Percentiles rank a stretch among this genome's conserved stretches.
phyloP scores from a whole-genome alignment of 2,113 vertebrate genomes.

The Atractosteus spatula region DNA sequence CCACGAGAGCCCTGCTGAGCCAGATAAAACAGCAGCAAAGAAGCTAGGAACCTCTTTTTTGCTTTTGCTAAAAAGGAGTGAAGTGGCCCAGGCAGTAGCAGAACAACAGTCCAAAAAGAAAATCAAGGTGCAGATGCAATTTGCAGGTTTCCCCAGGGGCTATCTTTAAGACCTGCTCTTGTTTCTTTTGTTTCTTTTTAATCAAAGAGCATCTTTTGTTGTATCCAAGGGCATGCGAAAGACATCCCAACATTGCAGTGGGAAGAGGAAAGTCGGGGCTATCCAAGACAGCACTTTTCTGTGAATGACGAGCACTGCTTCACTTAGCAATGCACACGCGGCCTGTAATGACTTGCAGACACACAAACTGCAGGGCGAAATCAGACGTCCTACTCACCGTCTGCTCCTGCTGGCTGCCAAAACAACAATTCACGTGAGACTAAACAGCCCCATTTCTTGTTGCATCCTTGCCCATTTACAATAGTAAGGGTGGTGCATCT shows the following conservation, averaged over 20 bases:
- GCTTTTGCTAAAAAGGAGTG: background rate
- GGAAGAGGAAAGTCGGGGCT: no score
- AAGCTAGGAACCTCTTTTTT: background rate
- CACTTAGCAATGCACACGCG: no score
- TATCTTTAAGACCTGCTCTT: no score
- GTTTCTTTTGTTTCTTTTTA: no score
- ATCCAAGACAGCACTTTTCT: no score
- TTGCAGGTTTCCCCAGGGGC: no score
- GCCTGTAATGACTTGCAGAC: background rate
- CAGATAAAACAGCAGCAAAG: slow-evolving; percentile 5
- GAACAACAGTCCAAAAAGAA: background rate
- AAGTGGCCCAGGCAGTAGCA: background rate
- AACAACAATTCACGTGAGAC: background rate
- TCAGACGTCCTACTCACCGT: no score
- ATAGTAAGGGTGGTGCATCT: background rate
- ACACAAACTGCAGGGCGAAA: background rate
- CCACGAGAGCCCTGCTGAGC: background rate
- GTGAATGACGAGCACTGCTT: no score
- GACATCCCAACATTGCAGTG: no score
- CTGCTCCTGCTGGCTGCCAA: background rate
- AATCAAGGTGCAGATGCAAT: no score
- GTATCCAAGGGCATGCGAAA: no score
- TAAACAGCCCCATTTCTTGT: background rate
- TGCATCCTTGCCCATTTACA: background rate
- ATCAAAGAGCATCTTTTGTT: no score